Percentiles rank a stretch among this genome's conserved stretches.
These are phyloP conservation scores for Myxocyprinus asiaticus DNA, from an alignment of 2,113 vertebrate genomes.

Conservation along the genomic window DNA sequence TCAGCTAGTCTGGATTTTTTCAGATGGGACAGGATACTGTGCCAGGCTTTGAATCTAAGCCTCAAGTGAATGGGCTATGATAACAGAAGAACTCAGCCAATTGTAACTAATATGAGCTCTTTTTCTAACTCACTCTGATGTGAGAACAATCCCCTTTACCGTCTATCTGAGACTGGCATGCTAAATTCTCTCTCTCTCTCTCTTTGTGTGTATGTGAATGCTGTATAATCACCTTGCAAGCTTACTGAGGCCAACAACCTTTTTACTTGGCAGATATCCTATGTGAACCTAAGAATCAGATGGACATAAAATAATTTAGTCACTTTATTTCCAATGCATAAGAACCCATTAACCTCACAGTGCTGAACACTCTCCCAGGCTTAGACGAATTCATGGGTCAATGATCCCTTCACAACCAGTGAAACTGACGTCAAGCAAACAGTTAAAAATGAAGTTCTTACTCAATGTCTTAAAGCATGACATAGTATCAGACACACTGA, in stretches of 20 bases:
- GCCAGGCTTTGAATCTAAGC: constrained; percentile 70
- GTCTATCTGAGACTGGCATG: background rate
- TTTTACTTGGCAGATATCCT: constrained; percentile 77
- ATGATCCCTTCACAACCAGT: background rate
- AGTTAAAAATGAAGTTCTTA: background rate
- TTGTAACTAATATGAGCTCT: constrained; percentile 55
- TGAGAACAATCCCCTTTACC: constrained; percentile 16
- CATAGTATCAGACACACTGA: background rate
- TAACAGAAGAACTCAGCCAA: constrained; percentile 75
- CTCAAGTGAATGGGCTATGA: constrained; percentile 71
- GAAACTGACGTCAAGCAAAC: background rate
- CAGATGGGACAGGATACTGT: constrained; percentile 62
- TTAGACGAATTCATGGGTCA: background rate
- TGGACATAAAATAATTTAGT: background rate
- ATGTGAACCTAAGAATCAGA: constrained; percentile 72
- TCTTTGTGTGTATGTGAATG: constrained; percentile 28
- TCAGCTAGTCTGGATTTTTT: constrained; percentile 54
- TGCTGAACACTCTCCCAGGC: background rate
- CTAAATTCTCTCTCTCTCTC: background rate
- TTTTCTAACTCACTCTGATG: constrained; percentile 26
- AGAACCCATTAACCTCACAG: constrained; percentile 32
- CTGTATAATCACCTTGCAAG: constrained; percentile 71
- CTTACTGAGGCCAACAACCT: constrained; percentile 76
- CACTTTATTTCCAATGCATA: background rate
- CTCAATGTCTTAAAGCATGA: background rate